These are phyloP conservation scores for Phengaris alcon DNA, from an alignment of 2,888 invertebrate species.

Conservation along the genomic window DNA sequence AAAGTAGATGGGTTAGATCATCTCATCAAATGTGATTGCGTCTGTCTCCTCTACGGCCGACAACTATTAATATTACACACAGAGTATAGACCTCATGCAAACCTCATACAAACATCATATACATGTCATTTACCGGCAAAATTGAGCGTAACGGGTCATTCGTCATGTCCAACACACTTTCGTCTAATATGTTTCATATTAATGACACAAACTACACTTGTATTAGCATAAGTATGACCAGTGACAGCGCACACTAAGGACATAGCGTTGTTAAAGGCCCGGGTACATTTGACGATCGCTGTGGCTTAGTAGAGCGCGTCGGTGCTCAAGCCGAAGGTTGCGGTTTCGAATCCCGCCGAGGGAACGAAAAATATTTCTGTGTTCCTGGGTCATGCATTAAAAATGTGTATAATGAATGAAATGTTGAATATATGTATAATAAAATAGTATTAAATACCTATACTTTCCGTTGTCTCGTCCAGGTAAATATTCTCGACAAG, in stretches of 20 bases:
- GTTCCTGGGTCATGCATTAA: too few species aligned
- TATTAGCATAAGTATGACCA: not conserved
- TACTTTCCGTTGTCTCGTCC: too few species aligned
- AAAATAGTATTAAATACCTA: too few species aligned
- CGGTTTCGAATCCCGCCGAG: too few species aligned
- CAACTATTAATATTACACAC: conserved; percentile 2
- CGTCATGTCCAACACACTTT: conserved; percentile 17
- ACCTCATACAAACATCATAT: not conserved
- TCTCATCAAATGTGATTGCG: conserved; percentile 5
- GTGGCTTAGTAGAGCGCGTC: too few species aligned
- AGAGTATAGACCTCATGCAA: not conserved
- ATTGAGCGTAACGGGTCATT: conserved; percentile 2
- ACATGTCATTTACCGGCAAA: conserved; percentile 5
- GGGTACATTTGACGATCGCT: too few species aligned
- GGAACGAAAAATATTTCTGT: too few species aligned
- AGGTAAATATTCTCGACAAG: too few species aligned
- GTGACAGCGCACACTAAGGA: not conserved
- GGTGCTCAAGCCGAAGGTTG: too few species aligned
- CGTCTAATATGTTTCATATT: conserved; percentile 20
- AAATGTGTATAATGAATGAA: too few species aligned
- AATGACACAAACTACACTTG: not conserved
- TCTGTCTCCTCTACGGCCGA: not conserved
- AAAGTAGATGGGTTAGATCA: not conserved
- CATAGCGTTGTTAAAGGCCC: not conserved
- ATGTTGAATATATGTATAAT: too few species aligned